Base-by-base conservation (phyloP, 2,113 vertebrate species). In the Lophotis ruficrista region DNA sequence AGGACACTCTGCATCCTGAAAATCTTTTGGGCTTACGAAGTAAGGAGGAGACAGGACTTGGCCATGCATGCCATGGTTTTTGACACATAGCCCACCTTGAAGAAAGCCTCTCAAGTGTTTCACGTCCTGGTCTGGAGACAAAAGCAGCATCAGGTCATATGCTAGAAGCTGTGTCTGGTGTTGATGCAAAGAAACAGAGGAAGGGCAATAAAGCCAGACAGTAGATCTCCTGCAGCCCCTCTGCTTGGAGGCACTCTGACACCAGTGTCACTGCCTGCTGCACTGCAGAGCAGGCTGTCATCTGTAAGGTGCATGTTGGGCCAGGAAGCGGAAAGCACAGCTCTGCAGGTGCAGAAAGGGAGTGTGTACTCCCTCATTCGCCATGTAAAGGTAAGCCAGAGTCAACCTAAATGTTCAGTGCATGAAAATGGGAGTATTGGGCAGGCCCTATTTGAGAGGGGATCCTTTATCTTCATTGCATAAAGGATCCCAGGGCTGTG, bases 291-390 rank as follows among this genome's bases (percentile, higher is more conserved):
- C 50, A 64, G 25, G 14, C 14, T 58, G 0, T 24, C 43, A n/a
- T 13, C 30, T 56, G 2, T 4, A 65, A 70, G 41, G 33, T 15
- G 18, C 0, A 4, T 4, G 22, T 13, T 4, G 6, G 2, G 25
- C 12, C 23, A 77, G 53, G 15, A 12, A 72, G 12, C 14, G 50
- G 51, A 82, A 70, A 90, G 12, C 25, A 57, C 13, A 65, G 43
- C 9, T 30, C 35, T 57, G 2, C 6, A 4, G 51, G 6, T 15
- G 22, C 25, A 81, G 45, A 41, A 51, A 7, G 4, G 17, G 2
- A 24, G 7, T 1, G 2, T 45, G 9, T 24, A 35, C 47, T 60
- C 13, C 15, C 9, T 45, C 16, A 53, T 8, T 15, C 7, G 4
- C 71, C 8, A 24, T 6, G 16, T 16, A 35, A 78, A 35, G 8